Percentiles rank a stretch among this genome's conserved stretches.
Conservation (phyloP, 2,888 invertebrate species). For the Ryuthela nishihirai region DNA sequence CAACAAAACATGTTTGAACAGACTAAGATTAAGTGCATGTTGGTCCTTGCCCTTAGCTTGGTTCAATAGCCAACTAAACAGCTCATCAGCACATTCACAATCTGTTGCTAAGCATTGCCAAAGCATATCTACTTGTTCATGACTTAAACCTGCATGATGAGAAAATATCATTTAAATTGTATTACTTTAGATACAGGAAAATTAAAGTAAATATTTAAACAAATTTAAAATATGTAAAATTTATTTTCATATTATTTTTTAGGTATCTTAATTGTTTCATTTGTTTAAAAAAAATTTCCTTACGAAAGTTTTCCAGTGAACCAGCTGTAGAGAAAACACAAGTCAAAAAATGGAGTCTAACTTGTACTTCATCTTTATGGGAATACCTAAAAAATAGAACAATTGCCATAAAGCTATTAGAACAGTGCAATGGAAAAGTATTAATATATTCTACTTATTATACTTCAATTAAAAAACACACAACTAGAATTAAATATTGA, state of each 20-base stretch:
- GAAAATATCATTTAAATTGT: not conserved
- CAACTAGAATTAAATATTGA: too few species aligned
- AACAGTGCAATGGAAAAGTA: too few species aligned
- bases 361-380: slow-evolving; percentile 74
- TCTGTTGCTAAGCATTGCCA: slow-evolving; percentile 89
- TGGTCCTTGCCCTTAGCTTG: slow-evolving; percentile 85
- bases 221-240: not conserved
- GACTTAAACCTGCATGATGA: slow-evolving; percentile 60
- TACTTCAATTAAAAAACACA: too few species aligned
- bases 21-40: slow-evolving; percentile 83
- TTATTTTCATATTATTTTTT: not conserved
- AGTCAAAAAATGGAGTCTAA: slow-evolving; percentile 83
- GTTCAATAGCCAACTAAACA: slow-evolving; percentile 87
- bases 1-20: slow-evolving; percentile 78
- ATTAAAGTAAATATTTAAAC: not conserved
- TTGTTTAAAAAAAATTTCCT: slow-evolving; percentile 40
- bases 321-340: slow-evolving; percentile 86
- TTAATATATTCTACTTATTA: too few species aligned
- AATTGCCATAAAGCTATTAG: too few species aligned
- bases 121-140: slow-evolving; percentile 84
- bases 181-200: not conserved
- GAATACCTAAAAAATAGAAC: slow-evolving; percentile 26
- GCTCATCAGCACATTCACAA: slow-evolving; percentile 80
- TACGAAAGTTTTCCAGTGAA: slow-evolving; percentile 77
- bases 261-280: not conserved